phyloP scores from a whole-genome alignment of 2,888 invertebrate genomes.

The Orthonychiurus folsomi region DNA sequence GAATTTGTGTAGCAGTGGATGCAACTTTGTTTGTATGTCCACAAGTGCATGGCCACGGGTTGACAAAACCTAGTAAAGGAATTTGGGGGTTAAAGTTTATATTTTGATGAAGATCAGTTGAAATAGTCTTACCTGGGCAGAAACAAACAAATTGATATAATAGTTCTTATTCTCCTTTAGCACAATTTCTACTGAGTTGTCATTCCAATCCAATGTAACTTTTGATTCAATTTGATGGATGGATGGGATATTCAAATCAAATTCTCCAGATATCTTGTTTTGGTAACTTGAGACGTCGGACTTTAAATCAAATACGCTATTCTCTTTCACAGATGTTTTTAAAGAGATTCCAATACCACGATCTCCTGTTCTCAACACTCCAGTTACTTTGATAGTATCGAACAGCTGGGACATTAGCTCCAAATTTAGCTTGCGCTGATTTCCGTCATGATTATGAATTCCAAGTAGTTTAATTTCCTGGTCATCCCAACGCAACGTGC shows the following conservation, averaged over 20 bases:
- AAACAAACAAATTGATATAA: background rate
- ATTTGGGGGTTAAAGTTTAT: background rate
- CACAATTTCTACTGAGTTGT: conserved; percentile 11
- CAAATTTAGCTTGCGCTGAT: background rate
- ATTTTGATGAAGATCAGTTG: too few species aligned
- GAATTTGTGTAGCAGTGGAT: background rate
- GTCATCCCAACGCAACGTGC: background rate
- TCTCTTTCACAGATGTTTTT: conserved; percentile 5
- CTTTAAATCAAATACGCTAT: background rate
- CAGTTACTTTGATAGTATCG: conserved; percentile 1
- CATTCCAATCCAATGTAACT: conserved; percentile 11
- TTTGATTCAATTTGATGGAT: conserved; percentile 11
- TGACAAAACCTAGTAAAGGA: background rate
- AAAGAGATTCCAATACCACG: background rate
- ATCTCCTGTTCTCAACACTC: background rate
- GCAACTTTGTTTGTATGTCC: background rate
- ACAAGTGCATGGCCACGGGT: background rate
- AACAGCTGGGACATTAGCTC: conserved; percentile 7
- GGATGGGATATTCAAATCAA: conserved; percentile 13
- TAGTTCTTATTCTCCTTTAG: conserved; percentile 13
- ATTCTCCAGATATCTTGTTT: background rate
- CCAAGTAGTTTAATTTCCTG: conserved; percentile 12
- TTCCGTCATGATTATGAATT: background rate
- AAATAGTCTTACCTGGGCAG: conserved; percentile 3
- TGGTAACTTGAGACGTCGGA: background rate